Evolutionary conservation across 2,888 invertebrate genomes (phyloP), one percentile per base, ranked within the genome.

Genomic region (Cataglyphis livida): DNA sequence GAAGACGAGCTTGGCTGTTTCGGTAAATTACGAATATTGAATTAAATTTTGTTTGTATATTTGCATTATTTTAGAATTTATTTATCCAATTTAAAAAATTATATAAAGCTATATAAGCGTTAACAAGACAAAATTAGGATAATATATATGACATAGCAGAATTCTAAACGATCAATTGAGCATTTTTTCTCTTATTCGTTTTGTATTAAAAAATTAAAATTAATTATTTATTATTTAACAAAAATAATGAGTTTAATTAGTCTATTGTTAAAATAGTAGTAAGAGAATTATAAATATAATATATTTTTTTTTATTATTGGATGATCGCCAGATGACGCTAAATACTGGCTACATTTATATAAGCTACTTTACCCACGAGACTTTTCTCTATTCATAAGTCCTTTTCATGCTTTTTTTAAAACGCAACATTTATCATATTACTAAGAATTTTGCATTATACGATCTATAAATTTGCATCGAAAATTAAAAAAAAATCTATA

Each of bases 1-100:
- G 97, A 97, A 95, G 98, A 98, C 91, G 98, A 98, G 95, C 95
- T 96, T 90, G 97, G 96, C 28, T 98, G 98, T 93, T 96, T 96
- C 92, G 97, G 98, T 97, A 95, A 95, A 92, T 85, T 57, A n/a
- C 9, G 10, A 3, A 54, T 54, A 25, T 41, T 76, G 25, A 0
- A 21, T 44, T 21, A 3, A 57, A 3, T 2, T n/a, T 12, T 28
- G 15, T 28, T 28, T 44, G 12, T 1, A 32, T 18, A 12, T 9
- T 66, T 48, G 18, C 18, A 18, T 28, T 1, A 18, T 9, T 12
- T 32, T 15, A 15, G 1, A 28, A 18, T 32, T 57, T 12, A 57
- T 57, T 51, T 51, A n/a, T 51, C 1, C 18, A n/a, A 51, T n/a
- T 48, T 6, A 48, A 41, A 48, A 48, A 5, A 48, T 48, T 48